Evolutionary conservation across 1,140 invertebrate species (phyloP), one percentile per base, ranked within the genome.

Genomic region (Argopecten irradians): DNA sequence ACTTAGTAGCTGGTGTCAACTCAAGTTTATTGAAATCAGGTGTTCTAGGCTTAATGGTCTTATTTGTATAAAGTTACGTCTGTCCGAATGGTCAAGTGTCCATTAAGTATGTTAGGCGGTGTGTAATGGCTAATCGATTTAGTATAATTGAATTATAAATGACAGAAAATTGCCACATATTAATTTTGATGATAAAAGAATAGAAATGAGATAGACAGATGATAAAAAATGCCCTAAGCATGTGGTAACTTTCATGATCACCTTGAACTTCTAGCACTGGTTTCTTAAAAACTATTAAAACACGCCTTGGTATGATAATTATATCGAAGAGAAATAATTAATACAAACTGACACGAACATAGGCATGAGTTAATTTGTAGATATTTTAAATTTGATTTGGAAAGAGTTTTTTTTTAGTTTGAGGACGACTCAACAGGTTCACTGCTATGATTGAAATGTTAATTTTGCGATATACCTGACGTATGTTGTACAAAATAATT

Each of bases 31-130:
- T 71, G n/a, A 71, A 71, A 71, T 71, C 55, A 71, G 55, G 55
- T 71, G 55, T n/a, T 28, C 55, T n/a, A 71, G 28, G 22, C 55
- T n/a, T 71, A 71, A 71, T 71, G 55, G 55, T 28, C 16, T 28
- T 71, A 71, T 71, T 71, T 28, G 55, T 71, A 71, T 71, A 71
- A 71, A 71, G 55, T 71, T 71, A n/a, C 55, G 55, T 71, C 55
- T 71, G 55, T n/a, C 13, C 55, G 28, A 71, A n/a, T 71, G 55
- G 55, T 71, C 55, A 71, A 71, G 55, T 71, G 55, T 71, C 55
- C 55, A 71, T 71, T 71, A 8, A 11, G 55, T 5, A 22, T 3
- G 16, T 16, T n/a, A 71, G 55, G 28, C 55, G n/a, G 55, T 71
- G 55, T 71, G n/a, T 71, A 71, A 71, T 28, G 55, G 55, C n/a